A percentile compares a stretch with the other conserved stretches of the same genome.
phyloP scores from a whole-genome alignment of 2,113 vertebrate genomes.

The Tachysurus vachellii region DNA sequence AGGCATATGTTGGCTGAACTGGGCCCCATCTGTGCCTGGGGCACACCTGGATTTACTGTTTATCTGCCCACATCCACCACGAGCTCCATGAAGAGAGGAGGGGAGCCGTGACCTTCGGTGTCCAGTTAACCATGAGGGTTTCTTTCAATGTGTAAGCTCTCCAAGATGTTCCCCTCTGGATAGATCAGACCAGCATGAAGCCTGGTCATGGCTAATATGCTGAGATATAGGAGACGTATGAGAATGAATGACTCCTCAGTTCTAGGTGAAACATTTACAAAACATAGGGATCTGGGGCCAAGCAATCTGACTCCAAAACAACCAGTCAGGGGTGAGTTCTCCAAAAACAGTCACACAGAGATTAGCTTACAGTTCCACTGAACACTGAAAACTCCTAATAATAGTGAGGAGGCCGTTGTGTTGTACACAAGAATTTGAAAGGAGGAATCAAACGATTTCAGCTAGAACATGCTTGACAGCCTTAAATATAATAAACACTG shows the following conservation, averaged over 20 bases:
- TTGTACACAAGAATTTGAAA: background rate
- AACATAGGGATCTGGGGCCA: slow-evolving; percentile 24
- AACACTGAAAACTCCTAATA: background rate
- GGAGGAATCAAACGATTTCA: background rate
- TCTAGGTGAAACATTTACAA: slow-evolving; percentile 34
- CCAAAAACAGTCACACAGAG: slow-evolving; percentile 16
- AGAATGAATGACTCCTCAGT: slow-evolving; percentile 50
- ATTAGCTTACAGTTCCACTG: slow-evolving; percentile 19
- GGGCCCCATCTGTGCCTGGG: slow-evolving; percentile 30
- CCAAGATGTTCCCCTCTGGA: slow-evolving; percentile 66
- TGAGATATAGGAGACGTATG: slow-evolving; percentile 65
- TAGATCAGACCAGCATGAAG: slow-evolving; percentile 46
- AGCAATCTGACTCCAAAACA: slow-evolving; percentile 31
- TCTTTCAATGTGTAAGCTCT: slow-evolving; percentile 66
- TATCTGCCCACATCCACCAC: slow-evolving; percentile 53
- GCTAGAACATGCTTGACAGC: background rate
- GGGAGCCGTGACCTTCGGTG: slow-evolving; percentile 57
- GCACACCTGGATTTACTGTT: slow-evolving; percentile 65
- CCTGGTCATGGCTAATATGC: slow-evolving; percentile 70
- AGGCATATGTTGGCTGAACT: slow-evolving; percentile 31
- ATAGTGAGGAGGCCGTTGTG: background rate
- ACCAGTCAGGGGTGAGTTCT: slow-evolving; percentile 11
- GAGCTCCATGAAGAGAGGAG: slow-evolving; percentile 52
- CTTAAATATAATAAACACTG: background rate
- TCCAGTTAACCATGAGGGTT: slow-evolving; percentile 66